Percentiles rank a stretch among this genome's conserved stretches.
These are phyloP conservation scores for Lypha dubia DNA, from an alignment of 2,888 invertebrate genomes.

Conservation along the genomic window DNA sequence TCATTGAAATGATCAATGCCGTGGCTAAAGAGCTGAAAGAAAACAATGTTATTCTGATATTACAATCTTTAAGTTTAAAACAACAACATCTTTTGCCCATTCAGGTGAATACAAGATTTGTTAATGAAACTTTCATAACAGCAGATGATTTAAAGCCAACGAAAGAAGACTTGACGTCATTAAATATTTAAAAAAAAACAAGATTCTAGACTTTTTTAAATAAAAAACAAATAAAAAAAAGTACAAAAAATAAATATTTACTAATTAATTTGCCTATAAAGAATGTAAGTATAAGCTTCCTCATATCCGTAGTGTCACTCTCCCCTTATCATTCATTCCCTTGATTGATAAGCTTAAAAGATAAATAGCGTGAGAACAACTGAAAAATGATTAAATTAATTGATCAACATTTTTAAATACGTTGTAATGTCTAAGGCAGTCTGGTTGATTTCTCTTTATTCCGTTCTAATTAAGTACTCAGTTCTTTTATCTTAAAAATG, in stretches of 20 bases:
- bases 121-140: constrained; percentile 72
- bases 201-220: constrained; percentile 13
- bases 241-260: background rate
- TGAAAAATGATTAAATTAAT: background rate
- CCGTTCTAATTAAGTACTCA: background rate
- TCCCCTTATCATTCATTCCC: background rate
- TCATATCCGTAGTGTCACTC: background rate
- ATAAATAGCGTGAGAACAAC: background rate
- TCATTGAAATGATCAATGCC: constrained; percentile 86
- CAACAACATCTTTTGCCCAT: constrained; percentile 76
- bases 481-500: background rate
- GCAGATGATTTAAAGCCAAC: constrained; percentile 52
- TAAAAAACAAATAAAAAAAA: background rate
- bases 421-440: background rate
- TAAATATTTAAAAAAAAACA: background rate
- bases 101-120: constrained; percentile 75
- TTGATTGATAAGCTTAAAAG: background rate
- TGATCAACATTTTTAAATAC: background rate
- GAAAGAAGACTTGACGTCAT: constrained; percentile 31
- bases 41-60: constrained; percentile 84
- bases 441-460: background rate
- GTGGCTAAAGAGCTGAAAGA: constrained; percentile 85
- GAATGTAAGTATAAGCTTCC: background rate
- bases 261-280: background rate
- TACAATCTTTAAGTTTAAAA: constrained; percentile 77